A percentile compares a stretch with the other conserved stretches of the same genome.
These are phyloP conservation scores for Bombus waltoni DNA, from an alignment of 1,140 invertebrate genomes.

Conservation along the genomic window DNA sequence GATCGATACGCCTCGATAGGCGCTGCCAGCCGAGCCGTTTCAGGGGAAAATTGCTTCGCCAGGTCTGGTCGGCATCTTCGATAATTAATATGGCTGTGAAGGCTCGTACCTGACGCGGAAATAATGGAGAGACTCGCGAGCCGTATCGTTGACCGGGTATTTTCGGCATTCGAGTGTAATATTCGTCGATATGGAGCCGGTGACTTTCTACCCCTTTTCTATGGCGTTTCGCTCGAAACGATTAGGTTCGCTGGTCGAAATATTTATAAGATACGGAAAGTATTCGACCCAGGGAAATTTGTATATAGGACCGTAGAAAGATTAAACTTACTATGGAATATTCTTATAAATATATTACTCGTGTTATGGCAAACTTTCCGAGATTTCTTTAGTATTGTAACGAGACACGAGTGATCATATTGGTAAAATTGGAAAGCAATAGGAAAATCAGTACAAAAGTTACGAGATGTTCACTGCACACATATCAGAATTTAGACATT, in stretches of 20 bases:
- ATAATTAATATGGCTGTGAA: constrained; percentile 60
- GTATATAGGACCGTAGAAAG: no score
- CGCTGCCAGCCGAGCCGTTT: neutral
- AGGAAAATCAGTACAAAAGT: no score
- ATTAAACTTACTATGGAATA: no score
- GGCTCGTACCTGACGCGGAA: constrained; percentile 30
- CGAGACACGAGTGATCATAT: no score
- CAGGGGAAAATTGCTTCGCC: constrained; percentile 47
- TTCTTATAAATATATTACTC: no score
- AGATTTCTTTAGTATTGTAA: no score
- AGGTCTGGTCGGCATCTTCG: constrained; percentile 58
- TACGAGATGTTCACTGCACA: no score
- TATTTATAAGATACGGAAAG: neutral
- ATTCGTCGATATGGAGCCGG: neutral
- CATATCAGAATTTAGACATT: no score
- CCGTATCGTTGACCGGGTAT: neutral
- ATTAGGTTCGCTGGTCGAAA: neutral
- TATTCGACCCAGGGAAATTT: no score
- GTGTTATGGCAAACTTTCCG: no score
- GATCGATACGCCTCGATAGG: constrained; percentile 50
- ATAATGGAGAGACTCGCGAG: constrained; percentile 10
- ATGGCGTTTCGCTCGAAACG: neutral
- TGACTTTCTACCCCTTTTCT: neutral
- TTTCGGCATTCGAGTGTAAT: neutral
- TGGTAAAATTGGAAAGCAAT: no score